Percentiles rank a stretch among this genome's conserved stretches.
Evolutionary conservation across 2,888 invertebrate genomes (phyloP).

Genomic region (Rambutsinella grinnellia): DNA sequence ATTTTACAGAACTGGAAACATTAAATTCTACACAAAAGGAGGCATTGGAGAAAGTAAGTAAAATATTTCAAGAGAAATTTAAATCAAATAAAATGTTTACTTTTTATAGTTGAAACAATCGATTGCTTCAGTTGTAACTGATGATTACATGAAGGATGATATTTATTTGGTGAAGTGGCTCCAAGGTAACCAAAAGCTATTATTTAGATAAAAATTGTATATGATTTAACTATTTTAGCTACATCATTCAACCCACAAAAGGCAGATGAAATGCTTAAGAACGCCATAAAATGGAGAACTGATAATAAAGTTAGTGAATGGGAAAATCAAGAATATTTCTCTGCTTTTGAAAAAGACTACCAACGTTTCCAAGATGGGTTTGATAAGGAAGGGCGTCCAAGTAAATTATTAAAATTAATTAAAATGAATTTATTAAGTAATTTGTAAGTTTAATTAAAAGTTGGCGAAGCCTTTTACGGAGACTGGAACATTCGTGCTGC

Average conservation of each 20-base stretch:
- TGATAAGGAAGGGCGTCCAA: conserved; percentile 25
- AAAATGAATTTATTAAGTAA: too few relatives aligned
- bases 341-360: background rate
- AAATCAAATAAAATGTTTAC: too few relatives aligned
- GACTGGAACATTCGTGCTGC: conserved; percentile 16
- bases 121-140: too few relatives aligned
- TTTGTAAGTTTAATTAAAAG: too few relatives aligned
- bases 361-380: conserved; percentile 6
- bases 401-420: too few relatives aligned
- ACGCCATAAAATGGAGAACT: conserved; percentile 14
- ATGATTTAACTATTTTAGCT: background rate
- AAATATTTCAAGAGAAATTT: too few relatives aligned
- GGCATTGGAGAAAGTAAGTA: too few relatives aligned
- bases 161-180: conserved; percentile 16
- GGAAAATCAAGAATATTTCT: background rate
- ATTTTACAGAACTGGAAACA: too few relatives aligned
- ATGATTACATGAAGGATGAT: conserved; percentile 6
- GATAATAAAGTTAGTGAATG: conserved; percentile 9
- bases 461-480: background rate
- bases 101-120: too few relatives aligned
- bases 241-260: background rate
- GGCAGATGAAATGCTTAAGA: background rate
- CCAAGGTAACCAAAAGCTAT: background rate
- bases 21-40: too few relatives aligned
- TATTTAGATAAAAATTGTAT: background rate